Evolutionary conservation across 1,140 invertebrate genomes (phyloP), one percentile per base, ranked within the genome.

Genomic region (Pogonomyrmex californicus): DNA sequence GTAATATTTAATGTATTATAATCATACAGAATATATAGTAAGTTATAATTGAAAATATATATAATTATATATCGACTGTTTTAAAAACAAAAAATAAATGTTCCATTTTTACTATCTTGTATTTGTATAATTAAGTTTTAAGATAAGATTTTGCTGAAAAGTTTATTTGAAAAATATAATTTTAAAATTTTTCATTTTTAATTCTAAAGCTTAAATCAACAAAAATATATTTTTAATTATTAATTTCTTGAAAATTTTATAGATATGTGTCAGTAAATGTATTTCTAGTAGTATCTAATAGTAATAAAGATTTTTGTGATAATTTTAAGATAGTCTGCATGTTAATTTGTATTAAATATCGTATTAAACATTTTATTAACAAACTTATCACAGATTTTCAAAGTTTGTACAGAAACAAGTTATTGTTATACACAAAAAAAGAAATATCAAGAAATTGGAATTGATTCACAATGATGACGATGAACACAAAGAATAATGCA

Each of bases 371-470:
- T 44, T 77, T 77, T 9, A 77, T 62, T 47, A 66, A 17, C 10
- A 33, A 65, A 0, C 23, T 38, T n/a, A 4, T 23, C n/a, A n/a
- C 41, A 6, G 12, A 51, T 30, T 17, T 41, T 79, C 7, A 17
- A 47, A 56, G 9, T 41, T 66, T 54, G 49, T 70, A 17, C 54
- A 33, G 41, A 36, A 58, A 82, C 36, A 68, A 23, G 23, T 73
- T 82, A 73, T 56, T 62, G 0, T 9, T 5, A 36, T 10, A 10
- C n/a, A 23, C 36, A 82, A 44, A 33, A 71, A 71, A 56, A 58
- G 9, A 36, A 82, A 58, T 17, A 47, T 73, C 60, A 38, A 44
- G 14, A 12, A 82, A 82, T 73, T 82, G 41, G 30, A 58, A 14
- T 82, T 17, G n/a, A 14, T 71, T 82, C 38, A 47, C 14, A 66